Conservation (phyloP, 2,888 invertebrate genomes). For the Julus scandinavius region DNA sequence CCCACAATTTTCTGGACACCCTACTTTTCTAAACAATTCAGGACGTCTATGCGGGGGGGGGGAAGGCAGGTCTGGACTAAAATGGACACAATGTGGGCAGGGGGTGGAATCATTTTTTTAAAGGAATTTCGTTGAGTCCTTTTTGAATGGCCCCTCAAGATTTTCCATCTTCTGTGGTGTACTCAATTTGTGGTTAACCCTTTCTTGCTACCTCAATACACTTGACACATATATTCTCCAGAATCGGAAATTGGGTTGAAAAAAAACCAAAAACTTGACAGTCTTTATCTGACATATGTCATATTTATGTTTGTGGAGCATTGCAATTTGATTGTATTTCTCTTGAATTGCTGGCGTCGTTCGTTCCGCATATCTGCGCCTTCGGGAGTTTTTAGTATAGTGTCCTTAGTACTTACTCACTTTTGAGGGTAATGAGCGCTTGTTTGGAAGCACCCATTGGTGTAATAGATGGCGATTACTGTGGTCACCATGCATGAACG, state of each 20-base stretch:
- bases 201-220: background rate
- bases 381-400: background rate
- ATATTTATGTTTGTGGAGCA: constrained; percentile 18
- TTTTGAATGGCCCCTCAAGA: too few species aligned
- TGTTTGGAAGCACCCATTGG: constrained; percentile 36
- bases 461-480: constrained; percentile 30
- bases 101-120: too few species aligned
- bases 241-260: background rate
- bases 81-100: too few species aligned
- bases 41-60: too few species aligned
- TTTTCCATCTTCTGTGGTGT: too few species aligned
- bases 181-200: background rate
- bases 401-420: constrained; percentile 2
- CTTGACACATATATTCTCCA: background rate
- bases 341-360: background rate
- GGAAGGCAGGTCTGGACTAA: too few species aligned
- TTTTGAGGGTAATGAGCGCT: background rate
- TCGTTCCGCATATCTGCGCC: background rate
- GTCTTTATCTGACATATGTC: background rate
- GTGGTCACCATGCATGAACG: background rate
- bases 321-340: background rate
- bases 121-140: too few species aligned
- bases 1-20: too few species aligned
- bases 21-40: too few species aligned
- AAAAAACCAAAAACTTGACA: background rate